phyloP scores from a whole-genome alignment of 1,140 invertebrate genomes.

The Drosophila eugracilis region DNA sequence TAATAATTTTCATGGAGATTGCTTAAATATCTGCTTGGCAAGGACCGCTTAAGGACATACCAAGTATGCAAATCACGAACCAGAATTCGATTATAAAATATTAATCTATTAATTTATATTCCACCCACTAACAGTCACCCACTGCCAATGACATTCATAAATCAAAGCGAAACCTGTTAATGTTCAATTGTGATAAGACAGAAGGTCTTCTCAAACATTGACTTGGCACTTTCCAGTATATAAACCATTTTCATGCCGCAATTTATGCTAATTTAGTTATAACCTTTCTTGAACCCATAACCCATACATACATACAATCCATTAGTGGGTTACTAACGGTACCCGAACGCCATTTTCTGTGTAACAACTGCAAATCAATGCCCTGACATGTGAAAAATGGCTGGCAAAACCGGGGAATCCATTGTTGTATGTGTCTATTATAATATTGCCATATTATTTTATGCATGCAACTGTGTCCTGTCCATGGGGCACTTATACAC shows the following conservation, averaged over 20 bases:
- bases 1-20: conserved; percentile 52
- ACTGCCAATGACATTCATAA: conserved; percentile 22
- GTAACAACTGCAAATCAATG: conserved; percentile 81
- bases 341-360: conserved; percentile 67
- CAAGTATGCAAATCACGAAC: conserved; percentile 76
- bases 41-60: conserved; percentile 6
- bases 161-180: conserved; percentile 58
- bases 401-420: conserved; percentile 23
- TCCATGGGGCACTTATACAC: neutral
- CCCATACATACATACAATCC: conserved; percentile 31
- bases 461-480: conserved; percentile 69
- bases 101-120: conserved; percentile 78
- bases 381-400: conserved; percentile 77
- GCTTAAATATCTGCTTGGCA: conserved; percentile 16
- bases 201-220: conserved; percentile 23
- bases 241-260: conserved; percentile 61
- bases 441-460: conserved; percentile 80
- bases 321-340: conserved; percentile 74
- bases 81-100: conserved; percentile 78
- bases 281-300: conserved; percentile 63
- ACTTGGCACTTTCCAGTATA: conserved; percentile 24
- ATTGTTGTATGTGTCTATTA: conserved; percentile 80
- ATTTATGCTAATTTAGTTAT: conserved; percentile 74
- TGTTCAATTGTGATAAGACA: conserved; percentile 37
- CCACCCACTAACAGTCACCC: conserved; percentile 15